Base-by-base conservation (phyloP, 2,113 vertebrate genomes). In the Macaca mulatta region DNA sequence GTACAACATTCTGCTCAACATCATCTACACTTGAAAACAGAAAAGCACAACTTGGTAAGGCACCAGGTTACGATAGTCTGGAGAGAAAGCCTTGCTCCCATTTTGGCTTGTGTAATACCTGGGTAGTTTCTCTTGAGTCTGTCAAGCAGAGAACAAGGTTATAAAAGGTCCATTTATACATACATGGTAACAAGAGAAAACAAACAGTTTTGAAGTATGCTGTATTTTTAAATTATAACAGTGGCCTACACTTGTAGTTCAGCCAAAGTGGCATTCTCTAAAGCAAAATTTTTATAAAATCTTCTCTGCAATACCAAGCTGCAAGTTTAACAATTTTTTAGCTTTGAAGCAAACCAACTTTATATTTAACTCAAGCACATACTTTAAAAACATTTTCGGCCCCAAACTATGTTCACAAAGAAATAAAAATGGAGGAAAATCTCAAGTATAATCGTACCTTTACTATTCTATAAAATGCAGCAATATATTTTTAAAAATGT, bases 31-130 rank as follows among this genome's bases (percentile, higher is more conserved):
- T 87, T 97, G 94, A 97, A 98, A 98, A 98, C 94, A 93, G 96
- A 98, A 98, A 77, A 97, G 61, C 77, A 94, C 85, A 96, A 59
- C 95, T 96, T 98, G 52, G 98, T 98, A 98, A 99, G 98, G 98
- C 98, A 99, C 98, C 92, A 97, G 97, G 98, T 98, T 97, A 97
- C 8, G 1, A 45, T 17, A 72, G 96, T 96, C 96, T 97, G 97
- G 95, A 98, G 92, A 98, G 89, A 93, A 92, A 95, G 57, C 96
- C 89, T 91, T 95, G 91, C 61, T 48, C 92, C 95, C 80, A 35
- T 90, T 96, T 96, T 96, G 40, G 27, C 75, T 97, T 0, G 0
- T 97, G 97, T 96, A 96, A 98, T 95, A 97, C 30, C 93, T 95
- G 70, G 27, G 57, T 84, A 93, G 97, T 94, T 92, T 85, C 98